These are phyloP conservation scores for Redunca redunca DNA, from an alignment of 2,113 vertebrate species.

Conservation along the genomic window DNA sequence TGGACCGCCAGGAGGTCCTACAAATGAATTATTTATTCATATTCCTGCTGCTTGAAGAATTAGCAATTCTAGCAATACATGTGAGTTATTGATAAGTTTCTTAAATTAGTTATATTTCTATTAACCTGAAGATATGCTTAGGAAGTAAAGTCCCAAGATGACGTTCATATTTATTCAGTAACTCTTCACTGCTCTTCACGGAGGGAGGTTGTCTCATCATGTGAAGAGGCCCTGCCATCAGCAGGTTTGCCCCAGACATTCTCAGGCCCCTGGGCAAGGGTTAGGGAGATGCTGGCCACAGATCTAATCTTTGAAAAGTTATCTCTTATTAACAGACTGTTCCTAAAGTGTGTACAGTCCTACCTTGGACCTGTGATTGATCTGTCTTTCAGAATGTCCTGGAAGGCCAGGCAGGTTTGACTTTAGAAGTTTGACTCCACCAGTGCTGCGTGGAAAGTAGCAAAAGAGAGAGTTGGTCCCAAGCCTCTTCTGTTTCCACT, in stretches of 20 bases:
- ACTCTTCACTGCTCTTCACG: rapidly evolving
- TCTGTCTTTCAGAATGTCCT: background rate
- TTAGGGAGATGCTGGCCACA: background rate
- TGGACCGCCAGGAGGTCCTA: background rate
- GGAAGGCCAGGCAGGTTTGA: background rate
- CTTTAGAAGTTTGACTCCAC: background rate
- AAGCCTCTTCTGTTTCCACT: background rate
- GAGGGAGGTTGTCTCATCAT: background rate
- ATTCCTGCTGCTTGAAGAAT: background rate
- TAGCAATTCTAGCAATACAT: background rate
- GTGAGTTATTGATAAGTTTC: background rate
- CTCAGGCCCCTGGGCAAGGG: rapidly evolving
- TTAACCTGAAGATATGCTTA: background rate
- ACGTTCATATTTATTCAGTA: background rate
- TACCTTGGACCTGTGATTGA: background rate
- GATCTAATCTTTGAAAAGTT: background rate
- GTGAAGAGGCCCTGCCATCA: rapidly evolving
- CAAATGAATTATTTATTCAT: background rate
- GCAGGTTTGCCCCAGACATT: background rate
- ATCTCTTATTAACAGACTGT: background rate
- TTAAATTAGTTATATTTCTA: background rate
- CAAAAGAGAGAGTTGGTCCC: background rate
- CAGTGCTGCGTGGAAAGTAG: background rate
- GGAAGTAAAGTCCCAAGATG: background rate
- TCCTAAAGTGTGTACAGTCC: background rate